A percentile compares a stretch with the other conserved stretches of the same genome.
Evolutionary conservation across 1,140 invertebrate genomes (phyloP).

Genomic region (Eriocheir sinensis): DNA sequence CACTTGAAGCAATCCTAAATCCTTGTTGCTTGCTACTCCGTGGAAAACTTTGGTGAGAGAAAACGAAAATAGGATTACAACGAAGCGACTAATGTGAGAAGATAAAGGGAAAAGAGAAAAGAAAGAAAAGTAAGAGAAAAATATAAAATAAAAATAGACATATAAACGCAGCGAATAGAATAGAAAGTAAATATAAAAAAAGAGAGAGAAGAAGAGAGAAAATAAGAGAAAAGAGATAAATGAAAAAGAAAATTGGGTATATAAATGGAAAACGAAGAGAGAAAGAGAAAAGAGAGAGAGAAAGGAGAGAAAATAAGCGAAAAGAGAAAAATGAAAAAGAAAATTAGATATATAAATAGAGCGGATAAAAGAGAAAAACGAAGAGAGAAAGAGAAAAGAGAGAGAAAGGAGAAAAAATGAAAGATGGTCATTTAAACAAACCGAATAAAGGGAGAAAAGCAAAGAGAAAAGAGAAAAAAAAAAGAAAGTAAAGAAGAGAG

Average conservation of each 20-base stretch:
- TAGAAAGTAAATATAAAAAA: not conserved
- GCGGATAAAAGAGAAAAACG: not conserved
- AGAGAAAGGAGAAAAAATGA: too few relatives aligned
- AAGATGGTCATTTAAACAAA: too few relatives aligned
- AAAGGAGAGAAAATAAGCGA: not conserved
- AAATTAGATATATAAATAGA: not conserved
- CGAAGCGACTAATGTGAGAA: too few relatives aligned
- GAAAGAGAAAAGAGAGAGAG: not conserved
- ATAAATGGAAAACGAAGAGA: not conserved
- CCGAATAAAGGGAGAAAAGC: too few relatives aligned
- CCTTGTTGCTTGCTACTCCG: too few relatives aligned
- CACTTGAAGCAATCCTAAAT: too few relatives aligned
- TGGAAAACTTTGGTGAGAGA: too few relatives aligned
- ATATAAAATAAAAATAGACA: not conserved
- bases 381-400: not conserved
- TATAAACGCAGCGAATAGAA: not conserved
- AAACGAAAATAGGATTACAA: too few relatives aligned
- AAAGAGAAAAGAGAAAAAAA: too few relatives aligned
- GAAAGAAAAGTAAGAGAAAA: not conserved
- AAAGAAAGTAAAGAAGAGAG: too few relatives aligned
- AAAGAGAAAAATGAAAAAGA: not conserved
- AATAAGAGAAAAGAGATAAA: constrained; percentile 14
- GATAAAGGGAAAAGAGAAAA: too few relatives aligned
- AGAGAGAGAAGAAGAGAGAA: not conserved
- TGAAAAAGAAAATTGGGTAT: not conserved